Conservation (phyloP, 2,888 invertebrate species). For the Calameuta idolon region DNA sequence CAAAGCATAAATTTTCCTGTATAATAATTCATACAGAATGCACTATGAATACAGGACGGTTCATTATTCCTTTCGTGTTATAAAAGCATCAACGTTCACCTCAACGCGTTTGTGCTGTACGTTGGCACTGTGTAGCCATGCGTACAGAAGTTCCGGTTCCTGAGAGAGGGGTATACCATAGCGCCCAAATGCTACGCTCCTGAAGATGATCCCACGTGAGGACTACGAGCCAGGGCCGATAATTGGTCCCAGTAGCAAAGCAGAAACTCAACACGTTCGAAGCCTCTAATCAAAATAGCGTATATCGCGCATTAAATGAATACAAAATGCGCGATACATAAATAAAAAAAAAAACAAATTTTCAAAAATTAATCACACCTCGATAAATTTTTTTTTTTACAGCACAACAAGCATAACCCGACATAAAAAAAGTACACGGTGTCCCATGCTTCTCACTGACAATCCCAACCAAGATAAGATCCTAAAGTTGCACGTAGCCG, state of each 20-base stretch:
- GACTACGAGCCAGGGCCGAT: conserved; percentile 15
- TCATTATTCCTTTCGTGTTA: neutral
- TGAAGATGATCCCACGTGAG: conserved; percentile 18
- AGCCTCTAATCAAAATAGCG: neutral
- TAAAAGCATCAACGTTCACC: neutral
- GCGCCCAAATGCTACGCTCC: conserved; percentile 9
- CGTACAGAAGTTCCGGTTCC: neutral
- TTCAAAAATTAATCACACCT: neutral
- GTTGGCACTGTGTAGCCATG: neutral
- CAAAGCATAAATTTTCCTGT: neutral
- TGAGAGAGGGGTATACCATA: neutral
- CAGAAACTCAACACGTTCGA: neutral
- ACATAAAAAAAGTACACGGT: neutral
- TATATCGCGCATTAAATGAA: neutral
- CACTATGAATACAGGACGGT: neutral
- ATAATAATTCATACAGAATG: neutral
- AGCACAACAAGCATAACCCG: neutral
- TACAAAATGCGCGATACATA: neutral
- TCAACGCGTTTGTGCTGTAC: neutral
- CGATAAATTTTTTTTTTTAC: neutral
- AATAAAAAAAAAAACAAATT: neutral
- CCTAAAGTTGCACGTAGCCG: neutral
- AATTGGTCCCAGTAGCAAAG: conserved; percentile 7
- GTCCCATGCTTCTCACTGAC: neutral
- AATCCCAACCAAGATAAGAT: neutral